phyloP scores from a whole-genome alignment of 2,113 vertebrate genomes.

The Bufo gargarizans region DNA sequence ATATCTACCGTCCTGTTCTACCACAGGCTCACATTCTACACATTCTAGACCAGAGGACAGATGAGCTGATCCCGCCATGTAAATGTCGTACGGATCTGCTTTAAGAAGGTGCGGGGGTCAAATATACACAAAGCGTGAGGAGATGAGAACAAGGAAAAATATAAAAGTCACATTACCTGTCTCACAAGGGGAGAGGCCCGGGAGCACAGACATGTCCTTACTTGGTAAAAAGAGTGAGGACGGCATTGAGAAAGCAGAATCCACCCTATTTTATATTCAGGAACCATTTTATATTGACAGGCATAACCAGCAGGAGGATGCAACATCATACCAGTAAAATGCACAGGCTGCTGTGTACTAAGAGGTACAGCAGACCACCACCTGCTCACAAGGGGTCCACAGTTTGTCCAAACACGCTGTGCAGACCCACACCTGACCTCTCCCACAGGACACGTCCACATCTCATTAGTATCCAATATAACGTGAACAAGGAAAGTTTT shows the following conservation, averaged over 20 bases:
- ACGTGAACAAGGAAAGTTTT: not conserved
- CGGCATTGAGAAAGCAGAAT: not conserved
- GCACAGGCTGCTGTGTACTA: not conserved
- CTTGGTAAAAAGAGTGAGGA: slow-evolving; percentile 29
- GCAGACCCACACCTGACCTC: too few relatives aligned
- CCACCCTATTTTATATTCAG: slow-evolving; percentile 28
- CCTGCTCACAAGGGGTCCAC: too few relatives aligned
- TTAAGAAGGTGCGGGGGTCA: not conserved
- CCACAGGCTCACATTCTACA: not conserved
- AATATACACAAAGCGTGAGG: slow-evolving; percentile 10
- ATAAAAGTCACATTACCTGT: slow-evolving; percentile 23
- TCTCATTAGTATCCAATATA: too few relatives aligned
- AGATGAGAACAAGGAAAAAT: not conserved
- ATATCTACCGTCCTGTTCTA: not conserved
- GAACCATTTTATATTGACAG: not conserved
- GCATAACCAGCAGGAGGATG: not conserved
- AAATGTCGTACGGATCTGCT: not conserved
- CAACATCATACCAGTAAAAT: not conserved
- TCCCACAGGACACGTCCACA: too few relatives aligned
- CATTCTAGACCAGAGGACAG: slow-evolving; percentile 1
- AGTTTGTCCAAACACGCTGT: too few relatives aligned
- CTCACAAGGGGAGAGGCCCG: slow-evolving; percentile 33
- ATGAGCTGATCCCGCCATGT: not conserved
- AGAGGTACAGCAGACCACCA: not conserved
- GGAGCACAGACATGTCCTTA: slow-evolving; percentile 43